Percentiles rank a stretch among this genome's conserved stretches.
These are phyloP conservation scores for Rhyzopertha dominica DNA, from an alignment of 1,140 invertebrate genomes.

Conservation along the genomic window DNA sequence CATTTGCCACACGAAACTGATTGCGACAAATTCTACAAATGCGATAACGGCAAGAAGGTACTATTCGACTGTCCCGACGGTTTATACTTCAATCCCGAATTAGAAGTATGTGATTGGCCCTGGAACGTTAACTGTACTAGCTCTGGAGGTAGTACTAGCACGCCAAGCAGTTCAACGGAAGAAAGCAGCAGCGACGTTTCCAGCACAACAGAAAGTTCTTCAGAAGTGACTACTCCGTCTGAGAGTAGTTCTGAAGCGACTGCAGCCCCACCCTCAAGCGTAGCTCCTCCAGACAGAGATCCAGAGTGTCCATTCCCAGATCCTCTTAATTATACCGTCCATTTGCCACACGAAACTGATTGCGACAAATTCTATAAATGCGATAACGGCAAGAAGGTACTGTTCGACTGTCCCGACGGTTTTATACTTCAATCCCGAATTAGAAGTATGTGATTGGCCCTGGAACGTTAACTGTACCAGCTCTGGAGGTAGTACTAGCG, in stretches of 20 bases:
- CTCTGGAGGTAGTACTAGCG: too few relatives aligned
- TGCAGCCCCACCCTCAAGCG: too few relatives aligned
- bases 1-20: constrained; percentile 49
- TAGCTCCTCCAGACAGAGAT: too few relatives aligned
- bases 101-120: constrained; percentile 31
- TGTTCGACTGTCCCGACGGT: constrained; percentile 45
- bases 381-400: constrained; percentile 45
- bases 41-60: constrained; percentile 47
- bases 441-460: constrained; percentile 31
- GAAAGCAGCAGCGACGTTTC: too few relatives aligned
- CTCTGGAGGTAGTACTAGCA: too few relatives aligned
- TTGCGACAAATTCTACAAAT: constrained; percentile 54
- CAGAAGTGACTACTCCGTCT: too few relatives aligned
- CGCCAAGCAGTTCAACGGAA: too few relatives aligned
- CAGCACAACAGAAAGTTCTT: too few relatives aligned
- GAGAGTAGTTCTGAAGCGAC: too few relatives aligned
- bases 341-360: constrained; percentile 48
- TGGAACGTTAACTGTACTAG: too few relatives aligned
- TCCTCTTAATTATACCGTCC: constrained; percentile 18
- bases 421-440: constrained; percentile 50
- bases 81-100: constrained; percentile 49
- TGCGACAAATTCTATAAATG: constrained; percentile 55
- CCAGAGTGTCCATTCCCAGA: constrained; percentile 11
- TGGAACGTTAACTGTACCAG: too few relatives aligned
- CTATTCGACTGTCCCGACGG: constrained; percentile 46